phyloP scores from a whole-genome alignment of 2,888 invertebrate species.

The Caenorhabditis afra region DNA sequence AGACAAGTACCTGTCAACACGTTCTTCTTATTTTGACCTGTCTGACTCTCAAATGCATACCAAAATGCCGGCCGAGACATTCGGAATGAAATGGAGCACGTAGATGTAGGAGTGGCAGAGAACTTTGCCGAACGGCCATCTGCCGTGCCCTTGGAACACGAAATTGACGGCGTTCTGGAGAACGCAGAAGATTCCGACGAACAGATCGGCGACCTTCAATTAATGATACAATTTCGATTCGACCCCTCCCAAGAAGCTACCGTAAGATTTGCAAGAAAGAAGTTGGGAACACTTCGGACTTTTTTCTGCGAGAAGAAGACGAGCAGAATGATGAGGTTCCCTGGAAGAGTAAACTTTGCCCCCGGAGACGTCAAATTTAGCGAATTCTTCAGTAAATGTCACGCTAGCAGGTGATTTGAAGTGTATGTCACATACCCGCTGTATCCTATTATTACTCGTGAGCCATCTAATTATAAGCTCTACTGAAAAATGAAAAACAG shows the following conservation, averaged over 20 bases:
- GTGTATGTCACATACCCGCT: not conserved
- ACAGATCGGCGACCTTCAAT: conserved; percentile 90
- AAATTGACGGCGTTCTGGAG: conserved; percentile 88
- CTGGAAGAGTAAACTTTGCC: conserved; percentile 83
- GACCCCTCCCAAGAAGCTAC: conserved; percentile 9
- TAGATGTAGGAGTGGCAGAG: conserved; percentile 94
- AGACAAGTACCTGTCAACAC: conserved; percentile 73
- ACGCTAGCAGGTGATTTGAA: conserved; percentile 1
- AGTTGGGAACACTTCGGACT: conserved; percentile 91
- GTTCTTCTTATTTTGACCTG: not conserved
- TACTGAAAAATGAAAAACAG: too few species aligned
- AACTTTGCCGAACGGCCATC: conserved; percentile 84
- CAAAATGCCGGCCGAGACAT: conserved; percentile 92
- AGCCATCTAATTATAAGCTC: too few species aligned
- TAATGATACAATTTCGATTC: not conserved
- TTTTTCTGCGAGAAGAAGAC: conserved; percentile 89
- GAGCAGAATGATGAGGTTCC: conserved; percentile 90
- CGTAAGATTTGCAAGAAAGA: conserved; percentile 92
- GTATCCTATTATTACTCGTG: too few species aligned
- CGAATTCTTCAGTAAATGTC: not conserved
- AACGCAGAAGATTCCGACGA: conserved; percentile 93
- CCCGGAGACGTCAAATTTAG: not conserved
- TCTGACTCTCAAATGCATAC: conserved; percentile 82
- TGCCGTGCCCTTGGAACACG: conserved; percentile 73
- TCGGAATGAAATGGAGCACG: conserved; percentile 88